phyloP scores from a whole-genome alignment of 2,113 vertebrate genomes.

The Macquaria ambigua region DNA sequence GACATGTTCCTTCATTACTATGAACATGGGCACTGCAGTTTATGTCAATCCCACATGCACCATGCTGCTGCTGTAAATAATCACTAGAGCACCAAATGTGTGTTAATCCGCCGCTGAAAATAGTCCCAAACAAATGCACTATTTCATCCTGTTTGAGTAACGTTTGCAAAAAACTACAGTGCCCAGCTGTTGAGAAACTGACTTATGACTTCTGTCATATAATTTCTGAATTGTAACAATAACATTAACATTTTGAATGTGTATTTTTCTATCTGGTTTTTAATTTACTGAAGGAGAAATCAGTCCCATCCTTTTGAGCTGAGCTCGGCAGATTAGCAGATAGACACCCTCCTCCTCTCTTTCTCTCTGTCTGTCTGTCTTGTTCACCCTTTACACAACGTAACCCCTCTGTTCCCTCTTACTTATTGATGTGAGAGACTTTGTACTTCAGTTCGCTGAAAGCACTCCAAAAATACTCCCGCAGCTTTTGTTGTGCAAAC shows the following conservation, averaged over 20 bases:
- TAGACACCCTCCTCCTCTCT: background rate
- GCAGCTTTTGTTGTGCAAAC: conserved; percentile 33
- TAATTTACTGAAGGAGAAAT: background rate
- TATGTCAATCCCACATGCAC: too few species aligned
- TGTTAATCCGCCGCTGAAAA: background rate
- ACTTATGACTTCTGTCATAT: background rate
- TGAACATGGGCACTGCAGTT: too few species aligned
- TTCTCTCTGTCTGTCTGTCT: background rate
- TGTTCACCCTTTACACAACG: conserved; percentile 2
- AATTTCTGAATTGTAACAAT: background rate
- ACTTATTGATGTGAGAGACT: conserved; percentile 70
- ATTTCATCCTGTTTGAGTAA: background rate
- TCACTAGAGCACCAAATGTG: background rate
- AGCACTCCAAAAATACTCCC: conserved; percentile 55
- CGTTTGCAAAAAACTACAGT: background rate
- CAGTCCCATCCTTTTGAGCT: conserved; percentile 2
- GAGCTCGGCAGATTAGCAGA: background rate
- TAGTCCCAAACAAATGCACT: background rate
- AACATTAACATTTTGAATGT: background rate
- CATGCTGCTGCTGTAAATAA: background rate
- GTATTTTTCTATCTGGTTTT: background rate
- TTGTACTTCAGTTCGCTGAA: conserved; percentile 37
- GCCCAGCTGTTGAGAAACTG: background rate
- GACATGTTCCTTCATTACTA: background rate
- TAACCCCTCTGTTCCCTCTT: conserved; percentile 43